phyloP scores from a whole-genome alignment of 2,113 vertebrate genomes.

The Vanacampus margaritifer region DNA sequence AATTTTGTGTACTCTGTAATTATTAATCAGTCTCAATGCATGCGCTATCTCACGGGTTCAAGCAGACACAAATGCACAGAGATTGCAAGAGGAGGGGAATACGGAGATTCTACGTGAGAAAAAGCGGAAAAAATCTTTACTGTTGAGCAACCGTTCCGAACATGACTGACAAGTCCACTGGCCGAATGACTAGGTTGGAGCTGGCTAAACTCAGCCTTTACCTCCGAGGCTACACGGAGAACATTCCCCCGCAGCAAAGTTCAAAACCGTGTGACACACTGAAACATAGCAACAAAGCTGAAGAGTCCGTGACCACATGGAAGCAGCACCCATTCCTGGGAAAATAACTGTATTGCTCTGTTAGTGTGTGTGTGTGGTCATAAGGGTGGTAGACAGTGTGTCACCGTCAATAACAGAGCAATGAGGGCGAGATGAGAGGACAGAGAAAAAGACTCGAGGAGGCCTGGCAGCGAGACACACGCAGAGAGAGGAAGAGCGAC shows the following conservation, averaged over 20 bases:
- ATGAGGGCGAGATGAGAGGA: constrained; percentile 65
- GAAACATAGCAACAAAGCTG: constrained; percentile 32
- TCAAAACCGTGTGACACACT: constrained; percentile 35
- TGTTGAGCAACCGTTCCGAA: constrained; percentile 36
- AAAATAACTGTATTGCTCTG: constrained; percentile 21
- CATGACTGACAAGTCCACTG: constrained; percentile 52
- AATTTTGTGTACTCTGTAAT: constrained; percentile 77
- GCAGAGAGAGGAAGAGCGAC: constrained; percentile 51
- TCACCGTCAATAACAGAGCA: constrained; percentile 71
- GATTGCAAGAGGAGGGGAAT: constrained; percentile 40
- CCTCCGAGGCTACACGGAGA: constrained; percentile 26
- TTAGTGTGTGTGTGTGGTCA: constrained; percentile 33
- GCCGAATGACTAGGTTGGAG: constrained; percentile 36
- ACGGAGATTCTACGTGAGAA: constrained; percentile 31
- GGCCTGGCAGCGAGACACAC: constrained; percentile 52
- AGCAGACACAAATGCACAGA: constrained; percentile 66
- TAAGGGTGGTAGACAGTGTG: constrained; percentile 61
- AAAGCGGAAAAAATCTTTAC: constrained; percentile 28
- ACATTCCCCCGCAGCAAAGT: constrained; percentile 32
- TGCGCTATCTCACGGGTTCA: constrained; percentile 64
- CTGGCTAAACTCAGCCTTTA: constrained; percentile 31
- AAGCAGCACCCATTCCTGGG: constrained; percentile 15
- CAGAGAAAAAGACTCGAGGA: constrained; percentile 49
- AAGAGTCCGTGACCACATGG: constrained; percentile 36
- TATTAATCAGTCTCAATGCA: constrained; percentile 74